Percentiles rank a stretch among this genome's conserved stretches.
Conservation (phyloP, 2,888 invertebrate genomes). For the Nomada hirtipes region DNA sequence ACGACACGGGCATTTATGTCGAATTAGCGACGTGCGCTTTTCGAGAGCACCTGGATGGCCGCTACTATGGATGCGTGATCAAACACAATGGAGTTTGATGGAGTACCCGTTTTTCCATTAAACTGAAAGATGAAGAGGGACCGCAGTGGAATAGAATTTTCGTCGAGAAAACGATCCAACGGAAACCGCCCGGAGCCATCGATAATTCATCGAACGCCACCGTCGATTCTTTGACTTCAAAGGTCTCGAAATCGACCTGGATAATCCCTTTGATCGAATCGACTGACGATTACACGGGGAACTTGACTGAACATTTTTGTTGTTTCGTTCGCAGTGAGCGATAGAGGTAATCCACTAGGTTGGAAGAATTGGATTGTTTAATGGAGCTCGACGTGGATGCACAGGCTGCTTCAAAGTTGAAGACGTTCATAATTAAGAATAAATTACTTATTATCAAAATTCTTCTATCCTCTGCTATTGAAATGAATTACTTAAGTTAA, state of each 20-base stretch:
- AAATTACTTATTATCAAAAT: too few relatives aligned
- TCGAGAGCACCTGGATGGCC: constrained; percentile 6
- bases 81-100: background rate
- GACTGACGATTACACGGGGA: constrained; percentile 36
- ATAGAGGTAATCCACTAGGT: too few relatives aligned
- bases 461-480: too few relatives aligned
- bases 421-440: too few relatives aligned
- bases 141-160: background rate
- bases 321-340: background rate
- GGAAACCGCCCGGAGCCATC: constrained; percentile 44
- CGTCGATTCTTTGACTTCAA: constrained; percentile 50
- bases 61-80: too few relatives aligned
- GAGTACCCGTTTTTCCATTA: background rate
- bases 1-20: constrained; percentile 39
- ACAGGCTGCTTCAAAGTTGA: too few relatives aligned
- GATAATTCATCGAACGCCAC: constrained; percentile 62
- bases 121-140: constrained; percentile 3
- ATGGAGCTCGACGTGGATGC: too few relatives aligned
- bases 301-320: constrained; percentile 1
- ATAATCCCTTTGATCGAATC: constrained; percentile 55
- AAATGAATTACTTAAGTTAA: too few relatives aligned
- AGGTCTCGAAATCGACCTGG: constrained; percentile 21
- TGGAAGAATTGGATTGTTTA: too few relatives aligned
- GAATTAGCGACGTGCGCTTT: constrained; percentile 29
- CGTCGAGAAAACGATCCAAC: background rate